Base-by-base conservation (phyloP, 2,113 vertebrate genomes). In the Vidua chalybeata region DNA sequence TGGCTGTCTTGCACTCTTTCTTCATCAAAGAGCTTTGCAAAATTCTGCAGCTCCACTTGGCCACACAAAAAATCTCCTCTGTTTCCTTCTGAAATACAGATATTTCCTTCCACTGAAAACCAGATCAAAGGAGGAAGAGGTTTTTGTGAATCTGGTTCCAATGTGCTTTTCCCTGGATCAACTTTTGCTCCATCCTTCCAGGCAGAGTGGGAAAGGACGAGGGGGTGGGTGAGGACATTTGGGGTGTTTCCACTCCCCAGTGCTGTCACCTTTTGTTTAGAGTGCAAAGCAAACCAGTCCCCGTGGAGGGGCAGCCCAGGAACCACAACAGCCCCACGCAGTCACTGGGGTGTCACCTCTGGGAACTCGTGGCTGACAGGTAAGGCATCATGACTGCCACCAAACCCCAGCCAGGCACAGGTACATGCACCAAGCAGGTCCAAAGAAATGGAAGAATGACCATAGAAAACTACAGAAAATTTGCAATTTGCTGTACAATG, bases 401-500 rank as follows among this genome's bases (percentile, higher is more conserved):
- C 1, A 61, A 67, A 52, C 3, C 41, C 52, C 48, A 45, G 30
- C 37, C 54, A 52, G 46, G 41, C 66, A 78, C 16, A 7, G 41
- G 7, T 0, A 6, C n/a, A 7, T 10, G 68, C 48, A 31, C 24
- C 63, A 13, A 48, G 30, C 24, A 7, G 39, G 9, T 35, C 64
- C 35, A 59, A 39, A 62, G 20, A 28, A 20, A 49, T 35, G 35
- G 13, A 75, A 76, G 16, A 91, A 61, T 20, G 33, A 14, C 41
- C 12, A 10, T 0, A 45, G 5, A 64, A 84, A 63, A 3, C 0
- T 33, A 33, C 7, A 55, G 35, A 16, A 49, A 48, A 64, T 58
- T 7, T 28, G 21, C 12, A n/a, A 41, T 15, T 48, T 4, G 0
- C 33, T 35, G 45, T 30, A 31, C 11, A 10, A 0, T 0, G 1